phyloP scores from a whole-genome alignment of 2,797 vertebrate species.

The Falco novaeseelandiae region DNA sequence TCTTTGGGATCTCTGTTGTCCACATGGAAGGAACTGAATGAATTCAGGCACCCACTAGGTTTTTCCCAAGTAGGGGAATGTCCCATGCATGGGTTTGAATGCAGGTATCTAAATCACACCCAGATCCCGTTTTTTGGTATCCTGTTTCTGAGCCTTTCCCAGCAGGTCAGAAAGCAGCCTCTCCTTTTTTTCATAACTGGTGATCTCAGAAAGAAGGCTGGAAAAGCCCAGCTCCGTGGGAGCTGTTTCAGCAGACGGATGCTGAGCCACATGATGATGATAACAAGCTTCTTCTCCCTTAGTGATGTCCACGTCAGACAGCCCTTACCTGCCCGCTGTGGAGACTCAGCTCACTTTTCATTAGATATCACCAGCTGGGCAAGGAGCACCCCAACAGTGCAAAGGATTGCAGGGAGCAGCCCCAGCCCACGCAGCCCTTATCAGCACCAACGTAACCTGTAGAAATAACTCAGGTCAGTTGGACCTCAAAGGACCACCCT shows the following conservation, averaged over 20 bases:
- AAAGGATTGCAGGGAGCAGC: neutral
- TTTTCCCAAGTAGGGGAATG: neutral
- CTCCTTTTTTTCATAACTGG: neutral
- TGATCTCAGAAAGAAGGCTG: neutral
- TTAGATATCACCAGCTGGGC: neutral
- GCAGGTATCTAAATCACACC: neutral
- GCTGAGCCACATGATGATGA: rapidly evolving
- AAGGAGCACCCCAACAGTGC: neutral
- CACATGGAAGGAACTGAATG: neutral
- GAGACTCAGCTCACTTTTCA: neutral
- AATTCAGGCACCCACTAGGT: neutral
- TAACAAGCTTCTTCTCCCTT: neutral
- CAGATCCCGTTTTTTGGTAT: neutral
- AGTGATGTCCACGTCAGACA: neutral
- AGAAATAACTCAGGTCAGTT: neutral
- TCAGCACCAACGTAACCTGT: neutral
- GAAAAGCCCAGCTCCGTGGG: neutral
- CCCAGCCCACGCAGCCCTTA: rapidly evolving
- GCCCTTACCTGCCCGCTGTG: neutral
- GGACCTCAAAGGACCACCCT: neutral
- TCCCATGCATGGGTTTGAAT: neutral
- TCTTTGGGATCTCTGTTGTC: neutral
- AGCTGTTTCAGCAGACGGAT: neutral
- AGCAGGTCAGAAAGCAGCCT: neutral
- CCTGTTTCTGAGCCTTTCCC: neutral